phyloP scores from a whole-genome alignment of 2,113 vertebrate genomes.

The Oreocharis arfaki region DNA sequence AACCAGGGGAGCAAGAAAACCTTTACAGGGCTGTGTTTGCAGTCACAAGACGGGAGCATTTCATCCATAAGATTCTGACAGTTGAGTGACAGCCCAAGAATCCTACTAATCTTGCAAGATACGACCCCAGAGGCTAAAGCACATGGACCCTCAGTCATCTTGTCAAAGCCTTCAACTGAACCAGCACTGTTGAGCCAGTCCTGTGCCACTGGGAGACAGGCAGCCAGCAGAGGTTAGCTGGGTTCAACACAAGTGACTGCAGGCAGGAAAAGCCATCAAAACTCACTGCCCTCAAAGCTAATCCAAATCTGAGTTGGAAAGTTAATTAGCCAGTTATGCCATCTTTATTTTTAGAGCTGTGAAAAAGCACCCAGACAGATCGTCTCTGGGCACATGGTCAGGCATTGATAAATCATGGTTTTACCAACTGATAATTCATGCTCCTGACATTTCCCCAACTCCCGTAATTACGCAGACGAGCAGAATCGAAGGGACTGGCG shows the following conservation, averaged over 20 bases:
- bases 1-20: background rate
- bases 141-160: background rate
- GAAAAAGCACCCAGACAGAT: constrained; percentile 32
- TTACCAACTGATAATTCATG: constrained; percentile 23
- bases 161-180: background rate
- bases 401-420: constrained; percentile 28
- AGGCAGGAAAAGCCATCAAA: constrained; percentile 33
- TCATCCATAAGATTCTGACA: background rate
- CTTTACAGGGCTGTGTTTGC: background rate
- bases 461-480: background rate
- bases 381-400: background rate
- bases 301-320: background rate
- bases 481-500: constrained; percentile 12
- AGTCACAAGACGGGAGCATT: background rate
- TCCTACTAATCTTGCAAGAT: background rate
- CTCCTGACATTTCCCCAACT: constrained; percentile 14
- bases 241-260: constrained; percentile 33
- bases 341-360: constrained; percentile 57
- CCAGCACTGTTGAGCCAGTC: background rate
- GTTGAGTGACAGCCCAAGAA: background rate
- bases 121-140: background rate
- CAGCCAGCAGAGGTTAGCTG: background rate
- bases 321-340: constrained; percentile 38
- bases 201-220: background rate
- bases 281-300: constrained; percentile 27